phyloP scores from a whole-genome alignment of 2,888 invertebrate species.

The Eupithecia insigniata region DNA sequence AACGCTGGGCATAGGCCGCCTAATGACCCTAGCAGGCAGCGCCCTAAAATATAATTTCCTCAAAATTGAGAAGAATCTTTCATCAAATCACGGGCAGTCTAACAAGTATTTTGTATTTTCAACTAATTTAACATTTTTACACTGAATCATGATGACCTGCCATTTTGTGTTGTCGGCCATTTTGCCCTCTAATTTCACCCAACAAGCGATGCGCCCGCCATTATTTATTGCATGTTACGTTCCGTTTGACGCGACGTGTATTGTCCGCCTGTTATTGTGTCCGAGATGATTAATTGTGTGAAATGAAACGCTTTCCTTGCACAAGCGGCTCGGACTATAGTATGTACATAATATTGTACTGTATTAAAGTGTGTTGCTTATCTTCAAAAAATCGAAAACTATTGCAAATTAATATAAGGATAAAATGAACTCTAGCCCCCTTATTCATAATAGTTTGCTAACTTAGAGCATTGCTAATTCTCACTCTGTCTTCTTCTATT shows the following conservation, averaged over 20 bases:
- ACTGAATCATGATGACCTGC: slow-evolving; percentile 30
- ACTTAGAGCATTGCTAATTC: too few species aligned
- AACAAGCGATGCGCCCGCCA: slow-evolving; percentile 43
- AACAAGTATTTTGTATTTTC: not conserved
- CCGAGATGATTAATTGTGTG: slow-evolving; percentile 54
- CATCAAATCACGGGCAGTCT: not conserved
- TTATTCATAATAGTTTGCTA: too few species aligned
- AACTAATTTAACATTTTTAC: slow-evolving; percentile 3
- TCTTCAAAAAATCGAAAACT: not conserved
- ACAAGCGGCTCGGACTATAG: slow-evolving; percentile 8
- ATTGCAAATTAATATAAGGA: not conserved
- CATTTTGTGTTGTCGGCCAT: slow-evolving; percentile 47
- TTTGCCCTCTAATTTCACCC: slow-evolving; percentile 25
- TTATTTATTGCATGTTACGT: slow-evolving; percentile 54
- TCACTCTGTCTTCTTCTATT: too few species aligned
- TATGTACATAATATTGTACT: too few species aligned
- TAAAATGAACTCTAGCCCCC: too few species aligned
- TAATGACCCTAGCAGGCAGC: not conserved
- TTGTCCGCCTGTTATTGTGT: slow-evolving; percentile 52
- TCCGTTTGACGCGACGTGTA: slow-evolving; percentile 51
- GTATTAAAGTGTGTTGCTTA: not conserved
- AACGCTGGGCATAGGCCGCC: not conserved
- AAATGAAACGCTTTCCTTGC: slow-evolving; percentile 48
- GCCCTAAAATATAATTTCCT: not conserved
- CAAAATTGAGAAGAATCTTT: not conserved